Evolutionary conservation across 1,140 invertebrate genomes (phyloP).

Genomic region (Drosophila lowei): DNA sequence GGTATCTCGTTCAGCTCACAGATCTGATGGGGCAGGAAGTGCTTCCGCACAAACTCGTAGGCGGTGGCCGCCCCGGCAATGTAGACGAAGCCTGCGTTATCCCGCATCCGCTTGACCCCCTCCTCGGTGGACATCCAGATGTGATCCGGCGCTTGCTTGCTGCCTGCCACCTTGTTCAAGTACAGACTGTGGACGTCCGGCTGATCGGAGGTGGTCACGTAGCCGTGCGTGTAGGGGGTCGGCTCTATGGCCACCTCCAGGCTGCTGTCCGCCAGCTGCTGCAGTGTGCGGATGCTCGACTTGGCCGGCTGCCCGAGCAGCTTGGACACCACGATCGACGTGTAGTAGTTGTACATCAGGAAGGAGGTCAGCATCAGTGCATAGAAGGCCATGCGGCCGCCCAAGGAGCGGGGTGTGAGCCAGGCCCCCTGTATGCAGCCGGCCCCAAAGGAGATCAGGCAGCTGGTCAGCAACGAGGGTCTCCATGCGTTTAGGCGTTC

Average conservation of each 20-base stretch:
- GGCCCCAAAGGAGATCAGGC: conserved; percentile 67
- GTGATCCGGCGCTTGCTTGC: conserved; percentile 25
- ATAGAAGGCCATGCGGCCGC: conserved; percentile 74
- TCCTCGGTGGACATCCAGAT: conserved; percentile 62
- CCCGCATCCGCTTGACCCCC: conserved; percentile 55
- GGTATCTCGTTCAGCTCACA: conserved; percentile 74
- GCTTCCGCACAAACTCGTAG: conserved; percentile 59
- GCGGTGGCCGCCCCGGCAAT: conserved; percentile 62
- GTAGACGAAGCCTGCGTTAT: conserved; percentile 66
- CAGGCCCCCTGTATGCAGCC: conserved; percentile 74
- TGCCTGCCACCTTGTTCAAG: conserved; percentile 51
- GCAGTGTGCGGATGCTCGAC: conserved; percentile 67
- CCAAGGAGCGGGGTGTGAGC: conserved; percentile 63
- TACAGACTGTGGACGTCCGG: conserved; percentile 50
- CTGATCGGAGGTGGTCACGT: conserved; percentile 47
- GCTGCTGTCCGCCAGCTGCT: conserved; percentile 75
- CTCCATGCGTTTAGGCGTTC: conserved; percentile 36
- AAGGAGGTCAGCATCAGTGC: conserved; percentile 66
- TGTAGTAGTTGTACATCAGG: conserved; percentile 80
- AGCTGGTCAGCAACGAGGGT: conserved; percentile 68
- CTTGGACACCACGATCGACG: conserved; percentile 73
- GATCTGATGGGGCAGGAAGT: conserved; percentile 71
- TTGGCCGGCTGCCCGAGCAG: conserved; percentile 62
- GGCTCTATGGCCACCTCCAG: conserved; percentile 68
- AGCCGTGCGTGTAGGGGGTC: conserved; percentile 52